Conservation (phyloP, 1,140 invertebrate species). For the Teleopsis dalmanni region DNA sequence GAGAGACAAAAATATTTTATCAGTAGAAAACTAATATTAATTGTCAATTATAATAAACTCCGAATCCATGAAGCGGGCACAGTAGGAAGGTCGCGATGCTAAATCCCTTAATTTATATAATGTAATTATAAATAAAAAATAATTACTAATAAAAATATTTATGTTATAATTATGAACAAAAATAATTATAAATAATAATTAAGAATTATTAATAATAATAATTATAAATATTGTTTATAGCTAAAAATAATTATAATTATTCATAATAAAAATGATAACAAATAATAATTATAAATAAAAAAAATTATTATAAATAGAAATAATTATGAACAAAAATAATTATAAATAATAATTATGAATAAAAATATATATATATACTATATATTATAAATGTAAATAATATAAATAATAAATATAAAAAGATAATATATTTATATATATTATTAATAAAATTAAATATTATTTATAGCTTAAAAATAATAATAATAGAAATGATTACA, state of each 20-base stretch:
- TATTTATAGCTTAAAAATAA: not conserved
- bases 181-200: too few relatives aligned
- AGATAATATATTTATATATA: not conserved
- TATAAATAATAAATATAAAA: not conserved
- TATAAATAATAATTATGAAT: not conserved
- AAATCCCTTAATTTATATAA: too few relatives aligned
- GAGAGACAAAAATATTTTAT: too few relatives aligned
- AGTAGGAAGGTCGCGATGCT: too few relatives aligned
- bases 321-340: not conserved
- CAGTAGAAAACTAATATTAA: too few relatives aligned
- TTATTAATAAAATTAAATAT: too few relatives aligned
- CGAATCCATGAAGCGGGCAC: too few relatives aligned
- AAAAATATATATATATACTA: not conserved
- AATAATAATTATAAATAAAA: not conserved
- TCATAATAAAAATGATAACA: not conserved
- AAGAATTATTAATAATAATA: too few relatives aligned
- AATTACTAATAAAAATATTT: too few relatives aligned
- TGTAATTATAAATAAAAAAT: too few relatives aligned
- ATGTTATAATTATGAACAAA: too few relatives aligned
- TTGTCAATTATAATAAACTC: too few relatives aligned
- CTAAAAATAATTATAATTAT: not conserved
- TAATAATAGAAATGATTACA: not conserved
- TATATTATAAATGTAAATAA: not conserved
- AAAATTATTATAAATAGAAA: not conserved
- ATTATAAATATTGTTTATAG: not conserved